Conservation (phyloP, 2,888 invertebrate species). For the Chrysopilus asiliformis region DNA sequence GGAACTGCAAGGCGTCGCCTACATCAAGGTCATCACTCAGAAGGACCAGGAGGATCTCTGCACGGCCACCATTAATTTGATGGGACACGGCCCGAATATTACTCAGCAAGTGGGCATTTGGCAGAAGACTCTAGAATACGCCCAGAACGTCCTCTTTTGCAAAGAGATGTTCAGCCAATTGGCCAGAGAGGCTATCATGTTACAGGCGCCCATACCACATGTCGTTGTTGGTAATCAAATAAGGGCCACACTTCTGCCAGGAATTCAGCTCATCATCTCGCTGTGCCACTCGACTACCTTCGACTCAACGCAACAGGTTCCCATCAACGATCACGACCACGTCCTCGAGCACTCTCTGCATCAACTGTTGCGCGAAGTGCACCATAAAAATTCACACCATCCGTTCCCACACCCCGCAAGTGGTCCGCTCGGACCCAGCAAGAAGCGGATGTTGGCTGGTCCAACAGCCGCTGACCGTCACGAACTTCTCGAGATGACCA, state of each 20-base stretch:
- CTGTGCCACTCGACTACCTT: conserved; percentile 70
- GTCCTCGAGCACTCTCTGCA: conserved; percentile 94
- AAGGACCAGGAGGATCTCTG: conserved; percentile 89
- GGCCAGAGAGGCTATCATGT: conserved; percentile 87
- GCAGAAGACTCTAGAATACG: conserved; percentile 93
- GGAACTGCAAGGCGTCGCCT: conserved; percentile 89
- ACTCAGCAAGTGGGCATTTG: conserved; percentile 59
- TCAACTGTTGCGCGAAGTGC: conserved; percentile 82
- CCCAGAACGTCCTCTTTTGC: conserved; percentile 93
- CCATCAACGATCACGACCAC: conserved; percentile 72
- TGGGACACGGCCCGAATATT: conserved; percentile 59
- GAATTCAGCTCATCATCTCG: conserved; percentile 83
- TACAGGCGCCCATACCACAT: conserved; percentile 87
- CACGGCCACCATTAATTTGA: conserved; percentile 65
- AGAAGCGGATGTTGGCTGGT: conserved; percentile 76
- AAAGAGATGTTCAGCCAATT: conserved; percentile 90
- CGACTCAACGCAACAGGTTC: conserved; percentile 37
- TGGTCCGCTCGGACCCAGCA: conserved; percentile 85
- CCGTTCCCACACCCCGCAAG: conserved; percentile 93
- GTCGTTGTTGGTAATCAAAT: conserved; percentile 97
- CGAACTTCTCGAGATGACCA: conserved; percentile 79
- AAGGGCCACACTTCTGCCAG: conserved; percentile 86
- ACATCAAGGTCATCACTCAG: conserved; percentile 89
- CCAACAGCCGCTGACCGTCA: conserved; percentile 81
- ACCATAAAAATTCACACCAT: conserved; percentile 83